These are phyloP conservation scores for Temnopleurus reevesii DNA, from an alignment of 53 echinoderm and acorn worm genomes.

Conservation along the genomic window DNA sequence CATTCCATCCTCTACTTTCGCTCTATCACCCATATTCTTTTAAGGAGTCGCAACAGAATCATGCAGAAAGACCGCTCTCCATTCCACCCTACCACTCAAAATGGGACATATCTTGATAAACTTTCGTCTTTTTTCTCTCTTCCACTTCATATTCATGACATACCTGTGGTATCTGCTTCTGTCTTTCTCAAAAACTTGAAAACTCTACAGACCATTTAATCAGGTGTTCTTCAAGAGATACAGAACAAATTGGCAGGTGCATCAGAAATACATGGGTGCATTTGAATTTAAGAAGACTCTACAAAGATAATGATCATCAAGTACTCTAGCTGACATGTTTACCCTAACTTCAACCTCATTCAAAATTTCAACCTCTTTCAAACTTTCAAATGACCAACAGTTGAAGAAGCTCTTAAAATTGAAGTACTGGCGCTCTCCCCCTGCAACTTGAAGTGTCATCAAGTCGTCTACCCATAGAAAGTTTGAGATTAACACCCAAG, in stretches of 20 bases:
- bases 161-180: neutral
- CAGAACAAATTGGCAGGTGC: neutral
- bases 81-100: too few species aligned
- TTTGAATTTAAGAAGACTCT: neutral
- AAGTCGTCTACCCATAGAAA: neutral
- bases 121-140: neutral
- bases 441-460: neutral
- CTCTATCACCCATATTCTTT: too few species aligned
- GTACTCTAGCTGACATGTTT: neutral
- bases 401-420: neutral
- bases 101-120: too few species aligned
- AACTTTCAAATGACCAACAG: neutral
- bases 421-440: neutral
- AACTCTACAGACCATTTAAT: neutral
- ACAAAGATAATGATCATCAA: neutral
- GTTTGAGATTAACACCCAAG: neutral
- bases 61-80: too few species aligned
- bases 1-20: neutral
- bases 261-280: neutral
- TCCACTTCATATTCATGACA: neutral
- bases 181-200: neutral
- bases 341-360: neutral
- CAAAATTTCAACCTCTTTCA: too few species aligned
- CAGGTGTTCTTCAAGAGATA: conserved; percentile 24
- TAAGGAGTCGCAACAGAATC: too few species aligned